phyloP scores from a whole-genome alignment of 2,888 invertebrate genomes.

The Sepioteuthis lessoniana region DNA sequence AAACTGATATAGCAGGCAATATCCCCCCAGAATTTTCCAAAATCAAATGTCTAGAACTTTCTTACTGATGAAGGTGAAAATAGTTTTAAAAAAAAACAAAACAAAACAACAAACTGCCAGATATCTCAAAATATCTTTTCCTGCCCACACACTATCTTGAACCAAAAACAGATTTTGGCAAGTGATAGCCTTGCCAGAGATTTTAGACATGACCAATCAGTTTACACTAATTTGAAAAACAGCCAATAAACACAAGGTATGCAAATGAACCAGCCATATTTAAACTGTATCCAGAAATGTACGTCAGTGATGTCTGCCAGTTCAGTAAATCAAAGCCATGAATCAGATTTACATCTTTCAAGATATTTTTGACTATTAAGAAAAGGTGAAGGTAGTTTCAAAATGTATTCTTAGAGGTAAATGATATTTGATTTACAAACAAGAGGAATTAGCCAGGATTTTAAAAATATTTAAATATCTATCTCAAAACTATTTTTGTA shows the following conservation, averaged over 20 bases:
- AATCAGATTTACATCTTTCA: too few species aligned
- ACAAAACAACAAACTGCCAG: background rate
- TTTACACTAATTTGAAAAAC: background rate
- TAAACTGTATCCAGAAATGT: background rate
- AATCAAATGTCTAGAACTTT: background rate
- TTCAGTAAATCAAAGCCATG: background rate
- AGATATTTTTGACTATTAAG: too few species aligned
- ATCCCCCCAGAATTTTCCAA: background rate
- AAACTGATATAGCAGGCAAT: background rate
- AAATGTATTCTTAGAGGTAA: too few species aligned
- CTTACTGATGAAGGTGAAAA: background rate
- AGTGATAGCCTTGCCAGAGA: background rate
- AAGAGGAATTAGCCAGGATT: too few species aligned
- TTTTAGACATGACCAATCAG: constrained; percentile 1
- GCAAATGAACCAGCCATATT: background rate
- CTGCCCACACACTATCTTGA: background rate
- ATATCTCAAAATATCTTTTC: background rate
- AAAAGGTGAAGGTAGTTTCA: too few species aligned
- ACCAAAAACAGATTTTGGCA: background rate
- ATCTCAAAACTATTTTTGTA: too few species aligned
- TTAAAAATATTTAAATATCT: too few species aligned
- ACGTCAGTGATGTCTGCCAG: background rate
- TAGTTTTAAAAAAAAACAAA: background rate
- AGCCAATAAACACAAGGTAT: constrained; percentile 8
- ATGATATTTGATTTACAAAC: too few species aligned